Conservation (phyloP, 2,888 invertebrate genomes). For the Drosophila cognata region DNA sequence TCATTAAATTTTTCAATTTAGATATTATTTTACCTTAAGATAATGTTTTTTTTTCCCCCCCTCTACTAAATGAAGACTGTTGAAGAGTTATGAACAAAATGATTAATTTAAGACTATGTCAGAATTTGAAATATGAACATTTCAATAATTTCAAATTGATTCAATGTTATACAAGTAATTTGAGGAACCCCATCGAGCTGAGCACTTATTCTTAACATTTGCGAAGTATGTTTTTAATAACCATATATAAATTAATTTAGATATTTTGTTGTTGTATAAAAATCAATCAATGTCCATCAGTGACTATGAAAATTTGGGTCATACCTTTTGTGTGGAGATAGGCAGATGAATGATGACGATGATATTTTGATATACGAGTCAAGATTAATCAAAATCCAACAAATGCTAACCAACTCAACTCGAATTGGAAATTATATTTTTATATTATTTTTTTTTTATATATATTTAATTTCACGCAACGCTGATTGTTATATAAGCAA, state of each 20-base stretch:
- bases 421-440: constrained; percentile 30
- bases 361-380: constrained; percentile 64
- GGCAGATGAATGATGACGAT: constrained; percentile 61
- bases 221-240: constrained; percentile 13
- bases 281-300: constrained; percentile 65
- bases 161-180: background rate
- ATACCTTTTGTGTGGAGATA: constrained; percentile 30
- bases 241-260: constrained; percentile 1
- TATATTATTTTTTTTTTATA: constrained; percentile 18
- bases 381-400: constrained; percentile 64
- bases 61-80: background rate
- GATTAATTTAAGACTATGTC: background rate
- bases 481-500: constrained; percentile 29
- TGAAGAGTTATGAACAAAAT: background rate
- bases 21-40: background rate
- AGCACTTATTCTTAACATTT: background rate
- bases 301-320: constrained; percentile 61
- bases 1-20: background rate
- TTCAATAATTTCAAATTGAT: background rate
- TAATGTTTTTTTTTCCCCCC: background rate
- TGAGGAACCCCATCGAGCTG: background rate
- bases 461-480: constrained; percentile 11
- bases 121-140: background rate
- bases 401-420: constrained; percentile 34
- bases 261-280: constrained; percentile 1